Percentiles rank a stretch among this genome's conserved stretches.
These are phyloP conservation scores for Podarcis muralis DNA, from an alignment of 2,113 vertebrate species.

Conservation along the genomic window DNA sequence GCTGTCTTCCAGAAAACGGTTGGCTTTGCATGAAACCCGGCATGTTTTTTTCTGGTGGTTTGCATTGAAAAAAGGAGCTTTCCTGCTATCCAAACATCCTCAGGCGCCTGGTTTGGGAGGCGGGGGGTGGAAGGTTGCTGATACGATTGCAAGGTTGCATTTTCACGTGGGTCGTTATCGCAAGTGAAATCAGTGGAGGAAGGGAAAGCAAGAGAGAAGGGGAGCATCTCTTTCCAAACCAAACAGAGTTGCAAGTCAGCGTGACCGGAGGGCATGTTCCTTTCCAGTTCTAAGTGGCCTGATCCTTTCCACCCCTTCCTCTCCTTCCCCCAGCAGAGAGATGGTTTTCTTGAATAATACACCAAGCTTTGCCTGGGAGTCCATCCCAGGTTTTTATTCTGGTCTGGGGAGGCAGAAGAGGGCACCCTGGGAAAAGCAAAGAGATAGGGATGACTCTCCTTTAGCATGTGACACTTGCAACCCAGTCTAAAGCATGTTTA, in stretches of 20 bases:
- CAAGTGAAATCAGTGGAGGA: neutral
- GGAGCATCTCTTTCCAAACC: too few relatives aligned
- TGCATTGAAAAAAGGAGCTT: neutral
- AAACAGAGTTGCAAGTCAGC: neutral
- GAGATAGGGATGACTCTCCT: neutral
- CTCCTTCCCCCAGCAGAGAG: neutral
- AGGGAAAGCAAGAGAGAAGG: neutral
- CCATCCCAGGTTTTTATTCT: neutral
- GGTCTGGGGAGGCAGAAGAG: neutral
- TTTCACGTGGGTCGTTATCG: neutral
- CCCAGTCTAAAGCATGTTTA: neutral
- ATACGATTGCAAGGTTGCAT: neutral
- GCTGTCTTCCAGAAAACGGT: neutral
- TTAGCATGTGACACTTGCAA: neutral
- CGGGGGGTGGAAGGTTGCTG: neutral
- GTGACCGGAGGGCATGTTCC: neutral
- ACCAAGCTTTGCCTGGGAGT: too few relatives aligned
- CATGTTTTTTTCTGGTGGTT: neutral
- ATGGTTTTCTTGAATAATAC: neutral
- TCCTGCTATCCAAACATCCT: neutral
- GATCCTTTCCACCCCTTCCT: neutral
- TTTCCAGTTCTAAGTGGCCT: neutral
- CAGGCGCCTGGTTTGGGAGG: neutral
- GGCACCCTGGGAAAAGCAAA: conserved; percentile 8
- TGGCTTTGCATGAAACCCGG: neutral